Evolutionary conservation across 2,113 vertebrate genomes (phyloP).

Genomic region (Phyllopteryx taeniolatus): DNA sequence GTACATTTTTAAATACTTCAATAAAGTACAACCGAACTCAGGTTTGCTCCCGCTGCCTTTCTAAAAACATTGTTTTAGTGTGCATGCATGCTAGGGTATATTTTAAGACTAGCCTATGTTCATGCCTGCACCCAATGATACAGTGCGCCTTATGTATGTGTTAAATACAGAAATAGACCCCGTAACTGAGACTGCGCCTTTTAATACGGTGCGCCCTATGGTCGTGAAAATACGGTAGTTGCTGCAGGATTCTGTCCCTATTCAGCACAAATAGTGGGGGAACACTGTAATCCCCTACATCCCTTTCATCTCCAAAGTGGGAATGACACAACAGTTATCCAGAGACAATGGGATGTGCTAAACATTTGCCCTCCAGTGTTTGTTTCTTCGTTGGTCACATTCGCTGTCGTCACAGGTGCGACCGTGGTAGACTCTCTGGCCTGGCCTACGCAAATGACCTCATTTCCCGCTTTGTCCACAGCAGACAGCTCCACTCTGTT

Average conservation of each 20-base stretch:
- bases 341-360: background rate
- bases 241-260: background rate
- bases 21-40: no score
- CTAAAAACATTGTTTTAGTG: no score
- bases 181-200: no score
- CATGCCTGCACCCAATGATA: no score
- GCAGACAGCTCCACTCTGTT: constrained; percentile 51
- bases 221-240: no score
- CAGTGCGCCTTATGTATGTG: no score
- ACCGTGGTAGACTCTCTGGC: constrained; percentile 21
- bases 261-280: background rate
- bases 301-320: background rate
- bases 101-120: no score
- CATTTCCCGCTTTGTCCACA: constrained; percentile 67
- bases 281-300: background rate
- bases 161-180: no score
- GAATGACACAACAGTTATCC: background rate
- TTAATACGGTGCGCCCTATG: no score
- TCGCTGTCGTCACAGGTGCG: background rate
- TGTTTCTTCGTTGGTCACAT: background rate
- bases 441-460: constrained; percentile 55
- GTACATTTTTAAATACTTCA: no score
- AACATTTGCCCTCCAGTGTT: background rate
- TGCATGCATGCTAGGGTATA: no score
- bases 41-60: no score